Conservation (phyloP, 2,113 vertebrate species). For the Calidris pugnax region DNA sequence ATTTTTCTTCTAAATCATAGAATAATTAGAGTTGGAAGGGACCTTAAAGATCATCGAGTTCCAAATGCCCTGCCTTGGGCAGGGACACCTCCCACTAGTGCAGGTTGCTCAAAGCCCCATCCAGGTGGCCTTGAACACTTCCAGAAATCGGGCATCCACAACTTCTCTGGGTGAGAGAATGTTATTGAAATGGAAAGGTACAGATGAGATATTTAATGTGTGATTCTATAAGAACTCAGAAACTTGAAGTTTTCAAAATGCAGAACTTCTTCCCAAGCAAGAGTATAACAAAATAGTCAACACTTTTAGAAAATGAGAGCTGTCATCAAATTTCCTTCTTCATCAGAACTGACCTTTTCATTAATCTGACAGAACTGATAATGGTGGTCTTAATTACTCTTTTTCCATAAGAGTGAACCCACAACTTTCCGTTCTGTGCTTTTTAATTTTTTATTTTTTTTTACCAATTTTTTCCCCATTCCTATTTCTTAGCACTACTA, state of each 20-base stretch:
- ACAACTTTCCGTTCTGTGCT: not conserved
- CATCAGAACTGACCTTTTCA: not conserved
- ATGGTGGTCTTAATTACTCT: not conserved
- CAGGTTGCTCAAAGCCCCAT: too few relatives aligned
- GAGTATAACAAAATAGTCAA: not conserved
- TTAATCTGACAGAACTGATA: not conserved
- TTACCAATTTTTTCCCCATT: not conserved
- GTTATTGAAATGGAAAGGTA: not conserved
- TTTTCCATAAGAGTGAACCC: not conserved
- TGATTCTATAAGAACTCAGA: not conserved
- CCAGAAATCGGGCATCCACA: too few relatives aligned
- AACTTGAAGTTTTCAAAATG: not conserved
- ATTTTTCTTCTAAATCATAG: not conserved
- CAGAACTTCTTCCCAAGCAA: not conserved
- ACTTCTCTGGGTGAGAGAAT: too few relatives aligned
- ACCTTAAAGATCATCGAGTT: too few relatives aligned
- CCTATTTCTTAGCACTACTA: not conserved
- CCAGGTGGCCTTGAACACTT: too few relatives aligned
- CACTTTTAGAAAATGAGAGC: not conserved
- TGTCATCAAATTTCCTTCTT: not conserved
- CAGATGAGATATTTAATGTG: not conserved
- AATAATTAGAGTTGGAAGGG: too few relatives aligned
- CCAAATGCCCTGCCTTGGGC: too few relatives aligned
- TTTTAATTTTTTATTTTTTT: not conserved
- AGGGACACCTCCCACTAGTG: too few relatives aligned